These are phyloP conservation scores for Macaria liturata DNA, from an alignment of 2,888 invertebrate species.

Conservation along the genomic window DNA sequence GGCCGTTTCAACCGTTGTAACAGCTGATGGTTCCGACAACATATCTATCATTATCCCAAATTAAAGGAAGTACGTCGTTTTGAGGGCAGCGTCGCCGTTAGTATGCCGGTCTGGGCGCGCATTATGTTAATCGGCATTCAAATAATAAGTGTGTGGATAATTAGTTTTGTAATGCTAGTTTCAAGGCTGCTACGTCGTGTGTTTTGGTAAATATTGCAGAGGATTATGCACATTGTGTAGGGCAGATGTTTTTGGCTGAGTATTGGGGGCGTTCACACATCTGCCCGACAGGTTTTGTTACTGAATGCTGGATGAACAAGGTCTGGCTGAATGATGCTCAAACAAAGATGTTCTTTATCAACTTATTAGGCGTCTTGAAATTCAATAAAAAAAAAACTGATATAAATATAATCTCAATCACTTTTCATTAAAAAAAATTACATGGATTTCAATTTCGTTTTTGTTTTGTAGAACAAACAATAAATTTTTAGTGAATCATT, in stretches of 20 bases:
- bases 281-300: neutral
- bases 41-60: slow-evolving; percentile 41
- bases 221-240: slow-evolving; percentile 4
- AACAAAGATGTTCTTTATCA: no score
- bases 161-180: no score
- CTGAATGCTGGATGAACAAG: no score
- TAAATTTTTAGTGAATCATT: no score
- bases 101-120: slow-evolving; percentile 6
- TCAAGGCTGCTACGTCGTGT: neutral
- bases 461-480: no score
- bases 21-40: slow-evolving; percentile 56
- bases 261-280: slow-evolving; percentile 1
- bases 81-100: neutral
- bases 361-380: no score
- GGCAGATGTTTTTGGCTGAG: slow-evolving; percentile 10
- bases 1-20: slow-evolving; percentile 57
- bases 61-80: slow-evolving; percentile 17
- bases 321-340: no score
- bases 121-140: slow-evolving; percentile 9
- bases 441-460: no score
- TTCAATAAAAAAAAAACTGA: no score
- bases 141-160: no score
- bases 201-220: slow-evolving; percentile 6
- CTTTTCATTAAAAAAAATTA: no score
- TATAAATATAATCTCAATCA: no score